Conservation (phyloP, 2,888 invertebrate genomes). For the Pasiphila rectangulata region DNA sequence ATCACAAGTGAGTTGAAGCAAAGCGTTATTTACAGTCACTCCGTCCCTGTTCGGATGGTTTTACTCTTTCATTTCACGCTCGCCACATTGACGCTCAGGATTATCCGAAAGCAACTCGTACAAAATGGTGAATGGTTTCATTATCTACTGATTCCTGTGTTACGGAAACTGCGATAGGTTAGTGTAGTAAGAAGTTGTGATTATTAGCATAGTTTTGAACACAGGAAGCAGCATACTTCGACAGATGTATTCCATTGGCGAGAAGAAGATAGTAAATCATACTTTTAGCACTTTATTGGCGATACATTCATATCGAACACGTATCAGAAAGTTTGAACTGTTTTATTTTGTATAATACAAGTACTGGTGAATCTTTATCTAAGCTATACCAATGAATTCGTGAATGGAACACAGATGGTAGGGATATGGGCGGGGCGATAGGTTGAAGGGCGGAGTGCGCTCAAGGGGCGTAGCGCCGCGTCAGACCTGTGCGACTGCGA, state of each 20-base stretch:
- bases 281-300: too few species aligned
- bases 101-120: constrained; percentile 28
- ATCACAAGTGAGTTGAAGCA: constrained; percentile 57
- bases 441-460: constrained; percentile 32
- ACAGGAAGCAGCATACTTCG: constrained; percentile 46
- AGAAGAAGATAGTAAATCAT: constrained; percentile 6
- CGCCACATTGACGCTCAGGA: constrained; percentile 33
- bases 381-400: too few species aligned
- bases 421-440: constrained; percentile 12
- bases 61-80: constrained; percentile 25
- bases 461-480: constrained; percentile 56
- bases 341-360: too few species aligned
- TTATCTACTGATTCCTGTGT: constrained; percentile 25
- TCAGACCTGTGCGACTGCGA: constrained; percentile 81
- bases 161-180: constrained; percentile 24
- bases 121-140: constrained; percentile 13
- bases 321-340: too few species aligned
- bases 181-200: constrained; percentile 15
- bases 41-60: constrained; percentile 34
- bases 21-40: constrained; percentile 60
- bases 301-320: too few species aligned
- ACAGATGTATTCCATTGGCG: constrained; percentile 34
- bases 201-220: constrained; percentile 26
- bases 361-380: not conserved
- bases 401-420: constrained; percentile 4